Base-by-base conservation (phyloP, 2,888 invertebrate species). In the Eristalis intricaria region DNA sequence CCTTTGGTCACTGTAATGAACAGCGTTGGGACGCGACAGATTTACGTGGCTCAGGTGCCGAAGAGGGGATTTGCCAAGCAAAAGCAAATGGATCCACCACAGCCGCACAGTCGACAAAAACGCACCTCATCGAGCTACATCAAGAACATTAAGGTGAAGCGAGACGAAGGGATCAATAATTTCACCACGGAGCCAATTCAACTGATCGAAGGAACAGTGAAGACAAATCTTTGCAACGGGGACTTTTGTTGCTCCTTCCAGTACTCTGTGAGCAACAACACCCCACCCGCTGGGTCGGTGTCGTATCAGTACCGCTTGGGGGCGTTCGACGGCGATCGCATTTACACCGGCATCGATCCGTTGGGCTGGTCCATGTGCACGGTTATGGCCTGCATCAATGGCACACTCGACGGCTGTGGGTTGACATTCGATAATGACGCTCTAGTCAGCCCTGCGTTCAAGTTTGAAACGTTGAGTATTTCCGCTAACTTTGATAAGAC, bases 241-340 rank as follows among this genome's bases (percentile, higher is more conserved):
- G 8, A 73, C 13, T 84, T 92, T 19, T 92, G 92, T 43, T 92
- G 92, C 7, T 66, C 89, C 5, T 92, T 92, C 29, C 89, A 90
- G 1, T 60, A 91, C n/a, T 77, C 50, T 5, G n/a, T 50, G 50
- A n/a, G 50, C 19, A 50, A 50, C 7, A 50, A 50, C 2, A 50
- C 19, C 0, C 19, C 65, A 0, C 7, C 11, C 0, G 29, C 61
- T 0, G 38, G 11, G 1, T 63, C 58, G 1, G 64, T 58, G 4
- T 88, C 89, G 0, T 94, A 94, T 80, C 90, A 89, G 22, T 94
- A 94, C 88, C 92, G 93, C 1, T 50, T 94, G 76, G 93, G 92
- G 0, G 93, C 91, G 7, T 94, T 91, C 85, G 92, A 93, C 75
- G 94, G 94, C 4, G 90, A 93, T 61, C 91, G 94, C 29, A 90